These are phyloP conservation scores for Falco columbarius DNA, from an alignment of 2,797 vertebrate species.

Conservation along the genomic window DNA sequence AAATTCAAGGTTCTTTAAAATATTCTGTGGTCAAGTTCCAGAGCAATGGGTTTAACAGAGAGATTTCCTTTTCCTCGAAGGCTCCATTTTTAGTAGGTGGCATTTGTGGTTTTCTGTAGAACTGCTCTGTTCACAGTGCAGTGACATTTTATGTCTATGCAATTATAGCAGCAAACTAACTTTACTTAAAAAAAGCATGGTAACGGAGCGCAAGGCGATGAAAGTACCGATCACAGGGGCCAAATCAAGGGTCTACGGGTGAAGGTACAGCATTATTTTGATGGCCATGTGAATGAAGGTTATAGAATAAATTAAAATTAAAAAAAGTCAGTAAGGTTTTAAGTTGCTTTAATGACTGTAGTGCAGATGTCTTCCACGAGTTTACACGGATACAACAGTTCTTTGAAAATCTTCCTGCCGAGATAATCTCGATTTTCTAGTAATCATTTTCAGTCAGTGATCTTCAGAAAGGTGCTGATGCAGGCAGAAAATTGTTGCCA, in stretches of 20 bases:
- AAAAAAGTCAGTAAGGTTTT: not conserved
- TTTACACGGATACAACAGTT: not conserved
- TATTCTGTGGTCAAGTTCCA: not conserved
- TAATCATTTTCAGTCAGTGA: not conserved
- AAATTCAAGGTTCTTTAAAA: not conserved
- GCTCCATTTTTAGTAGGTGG: not conserved
- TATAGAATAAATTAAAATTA: not conserved
- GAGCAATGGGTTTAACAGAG: not conserved
- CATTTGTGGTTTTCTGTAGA: not conserved
- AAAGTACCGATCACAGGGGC: not conserved
- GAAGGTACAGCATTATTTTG: not conserved
- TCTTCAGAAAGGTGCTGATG: not conserved
- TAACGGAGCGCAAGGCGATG: not conserved
- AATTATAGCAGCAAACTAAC: not conserved
- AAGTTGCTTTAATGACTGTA: not conserved
- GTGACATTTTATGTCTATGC: not conserved
- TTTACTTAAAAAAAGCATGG: not conserved
- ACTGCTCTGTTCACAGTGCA: not conserved
- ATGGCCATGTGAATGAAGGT: not conserved
- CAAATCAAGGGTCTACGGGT: not conserved
- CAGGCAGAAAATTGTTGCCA: not conserved
- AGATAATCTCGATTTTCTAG: not conserved
- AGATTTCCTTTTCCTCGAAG: not conserved
- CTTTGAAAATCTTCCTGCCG: not conserved
- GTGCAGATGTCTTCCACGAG: not conserved